Evolutionary conservation across 1,140 invertebrate species (phyloP).

Genomic region (Catajapyx aquilonaris): DNA sequence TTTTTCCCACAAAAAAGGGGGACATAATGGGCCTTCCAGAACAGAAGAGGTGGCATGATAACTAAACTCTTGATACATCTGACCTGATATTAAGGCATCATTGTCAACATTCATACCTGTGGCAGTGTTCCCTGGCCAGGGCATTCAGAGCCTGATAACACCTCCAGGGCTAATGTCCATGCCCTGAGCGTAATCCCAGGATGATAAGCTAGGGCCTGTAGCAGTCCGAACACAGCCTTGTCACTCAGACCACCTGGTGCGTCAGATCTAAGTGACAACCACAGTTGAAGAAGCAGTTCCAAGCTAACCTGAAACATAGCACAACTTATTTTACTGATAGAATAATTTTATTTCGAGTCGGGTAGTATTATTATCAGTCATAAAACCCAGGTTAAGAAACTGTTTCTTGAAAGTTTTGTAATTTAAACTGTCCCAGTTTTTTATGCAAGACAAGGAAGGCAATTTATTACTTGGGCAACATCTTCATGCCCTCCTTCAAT

Average conservation of each 20-base stretch:
- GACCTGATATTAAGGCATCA: too few relatives aligned
- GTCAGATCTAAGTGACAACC: slow-evolving; percentile 50
- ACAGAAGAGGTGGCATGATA: too few relatives aligned
- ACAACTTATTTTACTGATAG: slow-evolving; percentile 1
- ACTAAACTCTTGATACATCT: too few relatives aligned
- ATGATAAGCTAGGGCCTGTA: slow-evolving; percentile 46
- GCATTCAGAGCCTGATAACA: too few relatives aligned
- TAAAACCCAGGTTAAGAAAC: slow-evolving; percentile 18
- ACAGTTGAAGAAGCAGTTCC: slow-evolving; percentile 58
- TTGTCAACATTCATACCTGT: too few relatives aligned
- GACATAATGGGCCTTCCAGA: too few relatives aligned
- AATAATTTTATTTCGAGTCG: not conserved
- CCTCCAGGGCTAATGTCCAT: too few relatives aligned
- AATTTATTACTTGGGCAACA: not conserved
- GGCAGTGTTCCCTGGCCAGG: too few relatives aligned
- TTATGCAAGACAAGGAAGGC: not conserved
- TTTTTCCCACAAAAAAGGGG: too few relatives aligned
- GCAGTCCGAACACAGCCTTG: slow-evolving; percentile 62
- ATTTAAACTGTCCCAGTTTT: not conserved
- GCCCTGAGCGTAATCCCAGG: too few relatives aligned
- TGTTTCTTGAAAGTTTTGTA: not conserved
- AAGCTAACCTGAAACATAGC: slow-evolving; percentile 32
- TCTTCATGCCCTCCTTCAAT: not conserved
- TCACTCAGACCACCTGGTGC: slow-evolving; percentile 38
- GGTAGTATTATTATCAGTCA: slow-evolving; percentile 15